These are phyloP conservation scores for Conops quadrifasciatus DNA, from an alignment of 2,888 invertebrate genomes.

Conservation along the genomic window DNA sequence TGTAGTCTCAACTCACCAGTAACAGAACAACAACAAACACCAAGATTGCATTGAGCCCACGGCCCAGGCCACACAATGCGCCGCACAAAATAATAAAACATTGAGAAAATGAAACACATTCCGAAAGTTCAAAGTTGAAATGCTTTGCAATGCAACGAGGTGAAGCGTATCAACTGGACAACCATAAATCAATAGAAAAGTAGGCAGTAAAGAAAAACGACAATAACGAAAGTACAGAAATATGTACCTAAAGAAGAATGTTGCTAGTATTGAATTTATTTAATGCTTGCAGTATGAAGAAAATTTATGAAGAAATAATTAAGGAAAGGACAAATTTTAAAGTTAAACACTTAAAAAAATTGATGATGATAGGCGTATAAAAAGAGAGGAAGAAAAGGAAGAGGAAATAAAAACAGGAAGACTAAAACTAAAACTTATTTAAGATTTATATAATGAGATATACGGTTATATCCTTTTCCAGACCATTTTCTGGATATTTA, in stretches of 20 bases:
- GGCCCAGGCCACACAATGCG: neutral
- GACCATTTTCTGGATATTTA: no score
- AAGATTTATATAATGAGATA: no score
- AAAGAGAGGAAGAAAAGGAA: no score
- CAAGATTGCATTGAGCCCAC: neutral
- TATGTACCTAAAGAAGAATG: neutral
- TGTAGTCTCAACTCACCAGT: no score
- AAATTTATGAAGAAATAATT: no score
- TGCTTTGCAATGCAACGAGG: neutral
- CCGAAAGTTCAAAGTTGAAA: neutral
- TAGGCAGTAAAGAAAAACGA: neutral
- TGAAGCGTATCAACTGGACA: constrained; percentile 26
- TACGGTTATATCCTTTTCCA: no score
- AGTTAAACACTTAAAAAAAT: no score
- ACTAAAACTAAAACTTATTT: no score
- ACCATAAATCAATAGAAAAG: constrained; percentile 28
- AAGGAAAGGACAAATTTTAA: no score
- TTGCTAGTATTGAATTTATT: neutral
- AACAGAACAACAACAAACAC: neutral
- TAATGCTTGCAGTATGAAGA: no score
- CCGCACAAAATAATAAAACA: neutral
- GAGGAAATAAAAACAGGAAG: no score
- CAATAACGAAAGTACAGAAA: neutral
- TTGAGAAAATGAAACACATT: neutral
- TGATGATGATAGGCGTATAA: no score